Base-by-base conservation (phyloP, 2,113 vertebrate species). In the Hippocampus zosterae region DNA sequence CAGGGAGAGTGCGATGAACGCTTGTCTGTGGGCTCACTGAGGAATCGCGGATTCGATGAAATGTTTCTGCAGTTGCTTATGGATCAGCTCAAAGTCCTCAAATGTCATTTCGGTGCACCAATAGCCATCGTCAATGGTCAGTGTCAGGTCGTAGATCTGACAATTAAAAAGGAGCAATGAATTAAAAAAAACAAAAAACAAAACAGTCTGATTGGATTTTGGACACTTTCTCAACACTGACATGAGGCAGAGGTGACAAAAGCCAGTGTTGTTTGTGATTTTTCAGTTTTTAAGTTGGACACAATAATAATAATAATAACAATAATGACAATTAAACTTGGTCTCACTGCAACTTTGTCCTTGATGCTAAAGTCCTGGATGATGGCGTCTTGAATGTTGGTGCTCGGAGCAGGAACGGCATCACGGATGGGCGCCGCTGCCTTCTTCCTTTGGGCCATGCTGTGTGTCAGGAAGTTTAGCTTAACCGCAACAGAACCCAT, bases 391-490 rank as follows among this genome's bases (percentile, higher is more conserved):
- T 91, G 91, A 65, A 92, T 92, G 85, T 91, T 91, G 63, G 53
- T 88, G 78, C 68, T 81, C 48, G 85, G 71, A 25, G 70, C 67
- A 9, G 81, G 72, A 53, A 48, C 48, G 40, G 60, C 73, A 2
- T 68, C 37, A 3, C 1, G 65, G 13, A 42, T 40, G 13, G 5
- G 19, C 0, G 69, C 2, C 0, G 62, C 67, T 18, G 78, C 68
- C 48, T 75, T 88, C 75, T 87, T 91, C 33, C 75, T 72, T 61
- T 92, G 94, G 9, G 52, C 93, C 0, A 98, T 89, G 0, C 61
- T 87, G 77, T 98, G 96, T 60, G 95, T 89, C 73, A 97, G 69
- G 81, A 95, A 96, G 83, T 96, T 97, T 65, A 97, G 70, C 70
- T 95, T 96, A n/a, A 94, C 94, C 11, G 94, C 91, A n/a, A 95